Conservation (phyloP, 2,888 invertebrate species). For the Hymenopus coronatus region DNA sequence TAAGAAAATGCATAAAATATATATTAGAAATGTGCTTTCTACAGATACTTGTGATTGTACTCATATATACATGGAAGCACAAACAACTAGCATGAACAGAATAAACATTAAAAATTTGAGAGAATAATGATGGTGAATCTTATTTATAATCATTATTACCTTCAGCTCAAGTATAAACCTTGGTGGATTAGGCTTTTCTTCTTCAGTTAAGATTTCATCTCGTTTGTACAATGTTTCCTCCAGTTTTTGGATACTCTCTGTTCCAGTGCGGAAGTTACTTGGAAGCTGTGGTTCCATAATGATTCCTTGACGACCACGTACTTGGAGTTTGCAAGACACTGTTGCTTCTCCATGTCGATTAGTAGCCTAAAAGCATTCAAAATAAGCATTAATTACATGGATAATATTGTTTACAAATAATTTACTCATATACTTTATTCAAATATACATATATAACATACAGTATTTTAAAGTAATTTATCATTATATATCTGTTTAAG, state of each 20-base stretch:
- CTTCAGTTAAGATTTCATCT: slow-evolving; percentile 75
- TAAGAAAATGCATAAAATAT: too few species aligned
- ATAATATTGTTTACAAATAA: background rate
- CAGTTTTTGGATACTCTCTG: slow-evolving; percentile 84
- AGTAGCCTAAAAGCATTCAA: slow-evolving; percentile 56
- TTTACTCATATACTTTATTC: too few species aligned
- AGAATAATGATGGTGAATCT: background rate
- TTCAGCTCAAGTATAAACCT: slow-evolving; percentile 81
- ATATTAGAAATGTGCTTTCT: too few species aligned
- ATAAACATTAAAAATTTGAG: too few species aligned
- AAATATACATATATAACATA: too few species aligned
- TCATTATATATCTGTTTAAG: too few species aligned
- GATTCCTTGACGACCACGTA: slow-evolving; percentile 83
- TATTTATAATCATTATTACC: slow-evolving; percentile 46
- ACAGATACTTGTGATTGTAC: background rate
- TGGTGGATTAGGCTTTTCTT: slow-evolving; percentile 84
- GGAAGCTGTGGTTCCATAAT: slow-evolving; percentile 87
- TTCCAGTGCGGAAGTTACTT: slow-evolving; percentile 80
- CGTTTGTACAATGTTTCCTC: slow-evolving; percentile 86
- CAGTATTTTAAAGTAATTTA: too few species aligned
- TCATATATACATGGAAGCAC: background rate
- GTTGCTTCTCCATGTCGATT: slow-evolving; percentile 89
- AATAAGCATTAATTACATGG: background rate
- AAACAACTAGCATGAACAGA: background rate
- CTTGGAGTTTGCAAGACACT: slow-evolving; percentile 82